Evolutionary conservation across 2,113 vertebrate genomes (phyloP), one percentile per base, ranked within the genome.

Genomic region (Apistogramma diplotaenia): DNA sequence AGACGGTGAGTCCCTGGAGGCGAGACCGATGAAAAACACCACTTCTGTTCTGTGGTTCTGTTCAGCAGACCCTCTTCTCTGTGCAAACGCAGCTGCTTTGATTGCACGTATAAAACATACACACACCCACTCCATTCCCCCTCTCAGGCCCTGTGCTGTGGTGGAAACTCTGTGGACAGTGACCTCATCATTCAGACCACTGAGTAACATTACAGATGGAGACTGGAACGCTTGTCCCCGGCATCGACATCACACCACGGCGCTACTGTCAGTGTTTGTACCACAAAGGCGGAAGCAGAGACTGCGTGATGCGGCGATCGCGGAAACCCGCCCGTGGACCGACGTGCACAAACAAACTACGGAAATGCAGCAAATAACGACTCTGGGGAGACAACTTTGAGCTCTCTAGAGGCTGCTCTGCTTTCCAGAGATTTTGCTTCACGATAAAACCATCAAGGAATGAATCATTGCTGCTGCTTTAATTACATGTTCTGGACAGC

Each of bases 141-240:
- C 85, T 56, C 4, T 25, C 79, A 65, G 78, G 75, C 60, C 40
- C 46, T 87, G 81, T 35, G 87, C 89, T 79, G 67, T 27, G 78
- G 87, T 85, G 89, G 87, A 91, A 90, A 91, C 78, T 84, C 83
- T 87, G 78, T 4, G 79, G 82, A 78, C 74, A 25, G 35, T 90
- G 89, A 93, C 87, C 87, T 91, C 89, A 93, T 87, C 82, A 86
- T 75, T 81, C 65, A 87, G 81, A 87, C 79, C 81, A 61, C 81
- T 81, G 56, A 59, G 74, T n/a, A 76, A 81, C 53, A 56, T 88
- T 61, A 70, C 79, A 78, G 74, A 74, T 23, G 0, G 35, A 43
- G 71, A 82, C 67, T 70, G 83, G 88, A 91, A 85, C 84, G 83
- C 81, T 55, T 59, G 77, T 59, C 78, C 85, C 1, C 2, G 70